Percentiles rank a stretch among this genome's conserved stretches.
These are phyloP conservation scores for Athalia rosae DNA, from an alignment of 2,888 invertebrate genomes.

Conservation along the genomic window DNA sequence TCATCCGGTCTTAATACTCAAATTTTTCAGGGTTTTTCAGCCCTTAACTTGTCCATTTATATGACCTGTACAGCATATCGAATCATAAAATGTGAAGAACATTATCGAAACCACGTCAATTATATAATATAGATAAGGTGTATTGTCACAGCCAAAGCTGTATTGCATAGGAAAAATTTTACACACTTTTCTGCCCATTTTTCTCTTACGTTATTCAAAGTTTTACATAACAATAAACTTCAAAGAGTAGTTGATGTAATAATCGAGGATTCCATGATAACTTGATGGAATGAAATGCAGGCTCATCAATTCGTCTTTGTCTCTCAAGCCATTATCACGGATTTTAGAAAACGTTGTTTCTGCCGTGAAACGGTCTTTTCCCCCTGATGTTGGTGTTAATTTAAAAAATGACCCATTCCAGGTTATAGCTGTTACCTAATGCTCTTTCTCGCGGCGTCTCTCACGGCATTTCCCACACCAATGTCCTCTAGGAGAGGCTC, in stretches of 20 bases:
- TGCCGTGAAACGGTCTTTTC: background rate
- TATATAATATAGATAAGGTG: background rate
- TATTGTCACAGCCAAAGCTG: too few species aligned
- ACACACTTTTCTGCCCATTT: too few species aligned
- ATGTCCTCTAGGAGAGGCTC: constrained; percentile 63
- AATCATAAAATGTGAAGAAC: background rate
- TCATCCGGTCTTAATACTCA: background rate
- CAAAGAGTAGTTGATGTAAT: background rate
- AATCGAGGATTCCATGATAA: constrained; percentile 18
- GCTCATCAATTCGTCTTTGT: constrained; percentile 24
- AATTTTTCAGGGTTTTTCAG: too few species aligned
- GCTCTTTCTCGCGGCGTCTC: constrained; percentile 24
- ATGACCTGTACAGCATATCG: background rate
- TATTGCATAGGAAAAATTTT: too few species aligned
- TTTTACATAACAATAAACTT: too few species aligned
- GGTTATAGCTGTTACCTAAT: background rate
- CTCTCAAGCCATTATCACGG: background rate
- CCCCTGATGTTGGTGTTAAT: background rate
- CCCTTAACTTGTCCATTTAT: too few species aligned
- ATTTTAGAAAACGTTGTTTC: background rate
- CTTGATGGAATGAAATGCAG: constrained; percentile 39
- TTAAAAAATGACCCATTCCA: background rate
- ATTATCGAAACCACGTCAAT: background rate
- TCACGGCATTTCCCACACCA: constrained; percentile 51
- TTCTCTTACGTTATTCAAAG: too few species aligned